phyloP scores from a whole-genome alignment of 2,113 vertebrate genomes.

The Thermophis baileyi region DNA sequence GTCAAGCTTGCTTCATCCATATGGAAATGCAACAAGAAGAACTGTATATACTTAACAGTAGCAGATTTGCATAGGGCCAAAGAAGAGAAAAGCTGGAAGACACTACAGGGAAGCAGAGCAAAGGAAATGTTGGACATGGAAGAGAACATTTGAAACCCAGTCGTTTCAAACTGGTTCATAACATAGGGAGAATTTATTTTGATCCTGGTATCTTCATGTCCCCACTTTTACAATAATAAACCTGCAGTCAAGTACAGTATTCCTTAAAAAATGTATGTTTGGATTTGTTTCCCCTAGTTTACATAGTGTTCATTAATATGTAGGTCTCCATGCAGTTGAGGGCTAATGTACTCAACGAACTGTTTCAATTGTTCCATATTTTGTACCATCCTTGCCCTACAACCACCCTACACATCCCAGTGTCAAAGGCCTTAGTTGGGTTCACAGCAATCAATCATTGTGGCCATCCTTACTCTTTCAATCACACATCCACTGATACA shows the following conservation, averaged over 20 bases:
- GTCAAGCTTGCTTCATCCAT: not conserved
- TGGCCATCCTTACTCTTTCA: not conserved
- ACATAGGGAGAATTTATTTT: not conserved
- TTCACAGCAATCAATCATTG: not conserved
- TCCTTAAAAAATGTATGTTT: not conserved
- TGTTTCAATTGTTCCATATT: not conserved
- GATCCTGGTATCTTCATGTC: not conserved
- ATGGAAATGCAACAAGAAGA: not conserved
- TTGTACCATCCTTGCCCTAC: not conserved
- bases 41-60: not conserved
- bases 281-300: not conserved
- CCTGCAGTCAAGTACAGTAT: not conserved
- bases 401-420: not conserved
- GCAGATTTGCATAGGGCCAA: not conserved
- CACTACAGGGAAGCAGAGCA: not conserved
- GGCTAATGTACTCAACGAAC: not conserved
- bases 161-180: not conserved
- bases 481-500: not conserved
- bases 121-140: no score
- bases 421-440: slow-evolving; percentile 17
- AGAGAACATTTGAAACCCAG: not conserved
- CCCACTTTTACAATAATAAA: not conserved
- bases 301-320: not conserved
- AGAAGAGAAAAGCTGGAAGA: not conserved
- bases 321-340: not conserved